Evolutionary conservation across 2,113 vertebrate genomes (phyloP).

Genomic region (Xiphophorus maculatus): DNA sequence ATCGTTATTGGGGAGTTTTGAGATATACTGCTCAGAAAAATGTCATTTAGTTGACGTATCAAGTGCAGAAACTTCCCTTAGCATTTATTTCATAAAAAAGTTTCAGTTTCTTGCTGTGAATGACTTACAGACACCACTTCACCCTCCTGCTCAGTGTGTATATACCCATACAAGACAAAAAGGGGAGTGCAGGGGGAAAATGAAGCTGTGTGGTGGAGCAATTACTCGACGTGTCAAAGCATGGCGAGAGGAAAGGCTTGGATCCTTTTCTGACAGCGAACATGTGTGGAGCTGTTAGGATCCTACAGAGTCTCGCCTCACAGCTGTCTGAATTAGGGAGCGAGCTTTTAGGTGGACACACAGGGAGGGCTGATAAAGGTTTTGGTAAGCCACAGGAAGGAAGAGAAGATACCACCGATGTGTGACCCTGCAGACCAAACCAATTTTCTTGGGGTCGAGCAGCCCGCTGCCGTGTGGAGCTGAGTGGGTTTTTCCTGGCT

Average conservation of each 20-base stretch:
- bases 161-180: constrained; percentile 20
- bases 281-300: constrained; percentile 18
- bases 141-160: not conserved
- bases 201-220: constrained; percentile 44
- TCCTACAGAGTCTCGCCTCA: constrained; percentile 1
- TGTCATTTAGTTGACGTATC: constrained; percentile 15
- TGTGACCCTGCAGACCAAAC: constrained; percentile 62
- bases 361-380: constrained; percentile 19
- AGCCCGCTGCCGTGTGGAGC: constrained; percentile 9
- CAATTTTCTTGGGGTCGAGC: constrained; percentile 61
- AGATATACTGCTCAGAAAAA: not conserved
- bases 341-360: not conserved
- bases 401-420: constrained; percentile 28
- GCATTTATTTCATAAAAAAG: not conserved
- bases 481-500: constrained; percentile 20
- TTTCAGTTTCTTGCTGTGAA: constrained; percentile 23
- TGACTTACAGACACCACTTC: constrained; percentile 13
- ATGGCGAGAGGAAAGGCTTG: constrained; percentile 17
- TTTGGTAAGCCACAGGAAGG: constrained; percentile 33
- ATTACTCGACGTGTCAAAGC: constrained; percentile 58
- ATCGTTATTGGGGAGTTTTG: not conserved
- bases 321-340: constrained; percentile 6
- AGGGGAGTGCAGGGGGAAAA: constrained; percentile 21
- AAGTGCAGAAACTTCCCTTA: not conserved
- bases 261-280: constrained; percentile 19